phyloP scores from a whole-genome alignment of 2,113 vertebrate species.

The Scytalopus superciliaris region DNA sequence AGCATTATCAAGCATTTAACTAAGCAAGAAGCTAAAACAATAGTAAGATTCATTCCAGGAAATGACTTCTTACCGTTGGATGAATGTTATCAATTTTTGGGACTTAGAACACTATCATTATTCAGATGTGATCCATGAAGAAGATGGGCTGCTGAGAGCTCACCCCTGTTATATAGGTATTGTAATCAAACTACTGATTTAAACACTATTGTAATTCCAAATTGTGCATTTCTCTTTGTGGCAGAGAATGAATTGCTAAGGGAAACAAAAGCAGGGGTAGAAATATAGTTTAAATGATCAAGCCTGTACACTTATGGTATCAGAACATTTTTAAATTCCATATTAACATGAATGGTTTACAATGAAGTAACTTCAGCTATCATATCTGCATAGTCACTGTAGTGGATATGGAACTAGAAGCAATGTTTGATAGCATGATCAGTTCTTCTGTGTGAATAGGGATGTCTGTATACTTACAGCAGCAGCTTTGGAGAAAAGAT shows the following conservation, averaged over 20 bases:
- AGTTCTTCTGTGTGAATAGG: not conserved
- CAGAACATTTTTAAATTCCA: not conserved
- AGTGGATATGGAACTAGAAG: not conserved
- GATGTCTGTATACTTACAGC: not conserved
- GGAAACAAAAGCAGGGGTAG: not conserved
- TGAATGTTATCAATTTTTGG: not conserved
- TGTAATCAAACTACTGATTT: not conserved
- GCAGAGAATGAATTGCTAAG: not conserved
- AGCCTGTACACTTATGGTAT: not conserved
- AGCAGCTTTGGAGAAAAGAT: not conserved
- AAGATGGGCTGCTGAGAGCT: not conserved
- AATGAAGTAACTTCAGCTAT: not conserved
- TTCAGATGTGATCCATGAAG: not conserved
- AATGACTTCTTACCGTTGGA: not conserved
- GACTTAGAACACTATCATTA: not conserved
- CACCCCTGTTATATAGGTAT: not conserved
- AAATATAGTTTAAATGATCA: not conserved
- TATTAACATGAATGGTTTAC: not conserved
- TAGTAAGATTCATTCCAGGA: not conserved
- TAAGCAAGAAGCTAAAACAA: conserved; percentile 19
- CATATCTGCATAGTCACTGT: not conserved
- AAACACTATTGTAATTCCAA: not conserved
- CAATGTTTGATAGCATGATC: not conserved
- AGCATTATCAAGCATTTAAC: conserved; percentile 18
- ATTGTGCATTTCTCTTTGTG: not conserved